Evolutionary conservation across 2,113 vertebrate genomes (phyloP).

Genomic region (Cricetomys ansorgei): DNA sequence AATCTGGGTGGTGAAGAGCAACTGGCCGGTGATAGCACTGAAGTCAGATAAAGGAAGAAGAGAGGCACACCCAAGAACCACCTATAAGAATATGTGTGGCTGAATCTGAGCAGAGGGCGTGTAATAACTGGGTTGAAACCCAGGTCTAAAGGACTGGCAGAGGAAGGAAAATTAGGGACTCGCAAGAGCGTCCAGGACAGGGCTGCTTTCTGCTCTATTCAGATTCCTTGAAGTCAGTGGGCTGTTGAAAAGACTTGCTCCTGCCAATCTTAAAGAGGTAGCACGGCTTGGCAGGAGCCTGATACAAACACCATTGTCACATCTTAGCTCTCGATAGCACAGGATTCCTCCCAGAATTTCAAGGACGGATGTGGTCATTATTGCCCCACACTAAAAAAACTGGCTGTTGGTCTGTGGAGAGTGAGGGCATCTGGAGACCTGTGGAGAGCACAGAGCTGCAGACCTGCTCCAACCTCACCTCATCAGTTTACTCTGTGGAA

Average conservation of each 20-base stretch:
- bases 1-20: background rate
- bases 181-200: background rate
- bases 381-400: constrained; percentile 3
- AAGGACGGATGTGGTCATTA: background rate
- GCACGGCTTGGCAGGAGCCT: background rate
- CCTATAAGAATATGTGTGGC: background rate
- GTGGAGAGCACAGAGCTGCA: background rate
- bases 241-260: background rate
- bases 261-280: background rate
- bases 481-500: constrained; percentile 72
- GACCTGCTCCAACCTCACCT: constrained; percentile 45
- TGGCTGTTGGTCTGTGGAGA: background rate
- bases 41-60: background rate
- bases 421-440: constrained; percentile 16
- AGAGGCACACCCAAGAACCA: background rate
- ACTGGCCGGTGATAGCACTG: background rate
- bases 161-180: background rate
- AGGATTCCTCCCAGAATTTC: background rate
- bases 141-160: background rate
- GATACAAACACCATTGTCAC: background rate
- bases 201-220: background rate
- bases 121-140: background rate
- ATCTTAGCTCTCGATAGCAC: background rate
- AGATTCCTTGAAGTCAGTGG: background rate
- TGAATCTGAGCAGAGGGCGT: background rate